Evolutionary conservation across 2,797 vertebrate genomes (phyloP), one percentile per base, ranked within the genome.

Genomic region (Delichon dasypus): DNA sequence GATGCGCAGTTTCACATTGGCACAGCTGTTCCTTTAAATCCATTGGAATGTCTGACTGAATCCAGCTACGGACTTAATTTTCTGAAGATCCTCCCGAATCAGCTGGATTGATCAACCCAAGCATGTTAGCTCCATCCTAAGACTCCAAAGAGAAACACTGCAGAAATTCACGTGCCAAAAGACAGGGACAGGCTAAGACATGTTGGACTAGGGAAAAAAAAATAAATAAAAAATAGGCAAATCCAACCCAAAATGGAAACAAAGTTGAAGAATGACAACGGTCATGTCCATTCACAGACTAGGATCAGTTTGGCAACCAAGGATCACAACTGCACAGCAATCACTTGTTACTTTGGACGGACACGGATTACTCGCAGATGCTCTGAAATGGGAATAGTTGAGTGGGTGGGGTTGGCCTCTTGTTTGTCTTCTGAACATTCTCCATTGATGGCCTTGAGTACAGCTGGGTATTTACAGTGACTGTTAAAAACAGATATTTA

Each of bases 311-410:
- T 87, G 91, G 91, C 91, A 92, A 84, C 74, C 90, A 50, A 92
- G 79, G 73, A 50, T 94, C 93, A 96, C 96, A 93, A 94, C 67
- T 96, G 95, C 92, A 95, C 92, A 90, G 91, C 61, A 94, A 97
- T 72, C 91, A 95, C 90, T 78, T 80, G 81, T 83, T 84, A 96
- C 57, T 83, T 75, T 50, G 88, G 92, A 93, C 50, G 25, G 86
- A 96, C 78, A 94, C 4, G 4, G 93, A 86, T 93, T 51, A 93
- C 89, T 91, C 61, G 96, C 93, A 96, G 88, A 88, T 88, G 89
- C 74, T 96, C 93, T 65, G 91, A 78, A 73, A 94, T 92, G 74
- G 34, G 50, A 90, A 90, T 77, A 65, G 66, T 38, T 64, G 57
- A 55, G 93, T 45, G 60, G 65, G 90, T 89, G 83, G 71, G 83